A percentile compares a stretch with the other conserved stretches of the same genome.
phyloP scores from a whole-genome alignment of 2,888 invertebrate genomes.

The Odontocerum albicorne region DNA sequence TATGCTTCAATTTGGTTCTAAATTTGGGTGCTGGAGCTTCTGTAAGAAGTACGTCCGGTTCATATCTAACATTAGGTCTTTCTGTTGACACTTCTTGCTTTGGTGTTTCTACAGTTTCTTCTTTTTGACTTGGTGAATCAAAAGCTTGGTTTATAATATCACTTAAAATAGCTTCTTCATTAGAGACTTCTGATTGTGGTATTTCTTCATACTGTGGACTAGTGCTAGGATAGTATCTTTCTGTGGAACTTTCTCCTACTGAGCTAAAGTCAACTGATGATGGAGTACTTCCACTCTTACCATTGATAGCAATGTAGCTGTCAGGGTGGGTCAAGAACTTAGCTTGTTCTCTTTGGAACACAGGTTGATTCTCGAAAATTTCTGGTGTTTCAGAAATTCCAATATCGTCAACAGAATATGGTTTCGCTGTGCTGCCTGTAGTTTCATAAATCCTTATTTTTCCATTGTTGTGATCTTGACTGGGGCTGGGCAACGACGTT shows the following conservation, averaged over 20 bases:
- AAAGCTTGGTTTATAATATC: conserved; percentile 4
- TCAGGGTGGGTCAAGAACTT: conserved; percentile 33
- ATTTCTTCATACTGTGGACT: conserved; percentile 25
- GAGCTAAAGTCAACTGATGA: conserved; percentile 8
- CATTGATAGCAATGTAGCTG: conserved; percentile 29
- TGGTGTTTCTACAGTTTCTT: conserved; percentile 16
- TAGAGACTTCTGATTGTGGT: conserved; percentile 7
- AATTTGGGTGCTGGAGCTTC: conserved; percentile 41
- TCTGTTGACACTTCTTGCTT: conserved; percentile 37
- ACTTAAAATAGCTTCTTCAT: no score
- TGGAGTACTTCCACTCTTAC: conserved; percentile 14
- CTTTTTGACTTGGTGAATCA: not conserved
- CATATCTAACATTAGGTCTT: conserved; percentile 42
- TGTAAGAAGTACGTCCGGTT: conserved; percentile 44
- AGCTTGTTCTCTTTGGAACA: conserved; percentile 34
- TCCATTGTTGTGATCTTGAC: conserved; percentile 19
- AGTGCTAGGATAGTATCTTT: conserved; percentile 10
- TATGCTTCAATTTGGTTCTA: conserved; percentile 42
- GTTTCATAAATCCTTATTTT: conserved; percentile 34
- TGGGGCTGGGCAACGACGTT: conserved; percentile 42
- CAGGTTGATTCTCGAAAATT: conserved; percentile 31
- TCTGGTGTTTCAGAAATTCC: conserved; percentile 20
- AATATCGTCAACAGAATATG: conserved; percentile 37
- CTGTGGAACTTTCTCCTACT: conserved; percentile 20
- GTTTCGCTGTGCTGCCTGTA: conserved; percentile 21